A percentile compares a stretch with the other conserved stretches of the same genome.
Conservation (phyloP, 2,113 vertebrate species). For the Diphyllodes magnificus region DNA sequence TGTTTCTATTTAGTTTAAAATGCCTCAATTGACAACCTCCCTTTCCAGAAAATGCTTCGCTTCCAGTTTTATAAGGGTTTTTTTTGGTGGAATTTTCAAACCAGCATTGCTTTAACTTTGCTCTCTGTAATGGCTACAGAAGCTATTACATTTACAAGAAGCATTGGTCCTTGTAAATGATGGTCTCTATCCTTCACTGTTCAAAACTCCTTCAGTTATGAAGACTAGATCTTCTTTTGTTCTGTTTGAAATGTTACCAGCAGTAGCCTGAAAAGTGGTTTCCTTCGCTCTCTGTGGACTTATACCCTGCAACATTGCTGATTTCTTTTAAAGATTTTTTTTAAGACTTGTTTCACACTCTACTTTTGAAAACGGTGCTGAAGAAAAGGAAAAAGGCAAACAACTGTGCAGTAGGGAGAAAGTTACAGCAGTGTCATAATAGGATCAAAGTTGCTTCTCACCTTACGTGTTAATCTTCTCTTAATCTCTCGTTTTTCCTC, state of each 20-base stretch:
- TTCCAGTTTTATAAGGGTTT: neutral
- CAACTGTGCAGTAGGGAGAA: neutral
- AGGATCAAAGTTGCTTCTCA: constrained; percentile 63
- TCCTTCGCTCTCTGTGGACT: neutral
- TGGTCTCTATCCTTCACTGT: neutral
- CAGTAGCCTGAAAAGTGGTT: neutral
- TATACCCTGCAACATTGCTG: neutral
- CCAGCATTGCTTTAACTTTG: neutral
- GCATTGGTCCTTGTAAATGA: neutral
- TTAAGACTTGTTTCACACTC: neutral
- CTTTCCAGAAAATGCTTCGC: neutral
- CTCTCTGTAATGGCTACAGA: neutral
- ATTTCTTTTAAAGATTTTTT: neutral
- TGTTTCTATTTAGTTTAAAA: neutral
- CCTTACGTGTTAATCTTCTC: constrained; percentile 91
- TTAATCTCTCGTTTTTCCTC: constrained; percentile 98
- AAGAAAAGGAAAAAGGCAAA: neutral
- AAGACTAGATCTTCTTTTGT: neutral
- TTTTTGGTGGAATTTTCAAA: neutral
- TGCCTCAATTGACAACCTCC: neutral
- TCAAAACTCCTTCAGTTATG: neutral
- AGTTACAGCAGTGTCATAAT: neutral
- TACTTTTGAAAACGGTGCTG: neutral
- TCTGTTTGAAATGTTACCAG: neutral
- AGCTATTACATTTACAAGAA: neutral